These are phyloP conservation scores for Prenolepis imparis DNA, from an alignment of 2,888 invertebrate species.

Conservation along the genomic window DNA sequence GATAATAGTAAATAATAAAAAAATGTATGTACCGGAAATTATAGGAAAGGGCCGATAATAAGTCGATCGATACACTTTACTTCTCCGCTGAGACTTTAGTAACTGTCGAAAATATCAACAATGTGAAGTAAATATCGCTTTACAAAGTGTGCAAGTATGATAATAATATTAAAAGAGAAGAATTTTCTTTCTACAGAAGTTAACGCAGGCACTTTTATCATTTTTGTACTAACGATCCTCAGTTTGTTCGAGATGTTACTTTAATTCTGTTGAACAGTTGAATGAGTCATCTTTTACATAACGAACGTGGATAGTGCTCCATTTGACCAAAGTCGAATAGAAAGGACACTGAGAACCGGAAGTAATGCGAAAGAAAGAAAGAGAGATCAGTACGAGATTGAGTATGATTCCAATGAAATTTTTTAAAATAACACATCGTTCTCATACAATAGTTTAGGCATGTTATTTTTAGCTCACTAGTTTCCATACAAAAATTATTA, in stretches of 20 bases:
- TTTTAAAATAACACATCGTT: not conserved
- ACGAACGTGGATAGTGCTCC: not conserved
- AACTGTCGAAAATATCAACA: not conserved
- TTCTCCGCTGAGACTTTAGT: not conserved
- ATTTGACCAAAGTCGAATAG: not conserved
- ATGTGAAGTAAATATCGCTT: not conserved
- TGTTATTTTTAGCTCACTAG: not conserved
- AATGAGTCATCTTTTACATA: not conserved
- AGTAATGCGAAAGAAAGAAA: not conserved
- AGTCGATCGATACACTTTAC: not conserved
- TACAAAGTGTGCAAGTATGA: not conserved
- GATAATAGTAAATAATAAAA: not conserved
- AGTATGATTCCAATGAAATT: not conserved
- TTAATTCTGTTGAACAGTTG: constrained; percentile 3
- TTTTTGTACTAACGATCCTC: not conserved
- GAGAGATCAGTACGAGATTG: not conserved
- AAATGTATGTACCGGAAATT: not conserved
- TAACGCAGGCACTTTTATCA: not conserved
- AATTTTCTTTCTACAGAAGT: not conserved
- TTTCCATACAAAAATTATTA: not conserved
- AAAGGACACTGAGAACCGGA: not conserved
- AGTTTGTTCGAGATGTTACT: not conserved
- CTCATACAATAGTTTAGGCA: not conserved
- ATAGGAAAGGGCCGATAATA: not conserved
- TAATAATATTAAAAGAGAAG: not conserved